Percentiles rank a stretch among this genome's conserved stretches.
Conservation (phyloP, 2,113 vertebrate genomes). For the Lophura nycthemera region DNA sequence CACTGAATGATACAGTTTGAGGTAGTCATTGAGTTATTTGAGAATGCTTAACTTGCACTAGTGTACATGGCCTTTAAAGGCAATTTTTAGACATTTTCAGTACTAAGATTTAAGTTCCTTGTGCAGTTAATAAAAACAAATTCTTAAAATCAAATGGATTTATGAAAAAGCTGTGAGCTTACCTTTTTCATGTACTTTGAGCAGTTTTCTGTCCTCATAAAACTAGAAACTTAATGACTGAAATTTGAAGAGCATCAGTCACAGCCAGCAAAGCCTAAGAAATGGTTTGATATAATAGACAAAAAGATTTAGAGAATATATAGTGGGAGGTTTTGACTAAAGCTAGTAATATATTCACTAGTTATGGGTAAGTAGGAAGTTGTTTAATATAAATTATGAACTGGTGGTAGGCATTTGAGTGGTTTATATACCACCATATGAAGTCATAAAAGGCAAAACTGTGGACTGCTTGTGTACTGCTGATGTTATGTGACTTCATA, state of each 20-base stretch:
- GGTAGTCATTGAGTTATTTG: not conserved
- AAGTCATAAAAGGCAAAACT: not conserved
- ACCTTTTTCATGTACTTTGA: not conserved
- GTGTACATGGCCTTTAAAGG: not conserved
- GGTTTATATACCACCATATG: not conserved
- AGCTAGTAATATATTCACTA: not conserved
- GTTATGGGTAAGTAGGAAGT: not conserved
- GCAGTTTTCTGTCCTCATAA: not conserved
- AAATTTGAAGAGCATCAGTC: not conserved
- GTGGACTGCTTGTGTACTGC: not conserved
- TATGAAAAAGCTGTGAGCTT: not conserved
- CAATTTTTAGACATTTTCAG: not conserved
- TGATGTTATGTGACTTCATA: not conserved
- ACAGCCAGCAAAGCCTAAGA: not conserved
- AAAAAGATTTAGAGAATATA: not conserved
- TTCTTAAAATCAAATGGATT: not conserved
- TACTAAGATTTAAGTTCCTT: not conserved
- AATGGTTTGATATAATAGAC: not conserved
- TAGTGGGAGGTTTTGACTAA: constrained; percentile 30
- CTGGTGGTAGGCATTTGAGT: not conserved
- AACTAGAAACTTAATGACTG: not conserved
- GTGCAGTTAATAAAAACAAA: not conserved
- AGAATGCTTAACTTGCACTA: not conserved
- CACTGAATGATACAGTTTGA: not conserved
- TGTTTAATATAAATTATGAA: not conserved